Conservation (phyloP, 2,797 vertebrate species). For the Dallia pectoralis region DNA sequence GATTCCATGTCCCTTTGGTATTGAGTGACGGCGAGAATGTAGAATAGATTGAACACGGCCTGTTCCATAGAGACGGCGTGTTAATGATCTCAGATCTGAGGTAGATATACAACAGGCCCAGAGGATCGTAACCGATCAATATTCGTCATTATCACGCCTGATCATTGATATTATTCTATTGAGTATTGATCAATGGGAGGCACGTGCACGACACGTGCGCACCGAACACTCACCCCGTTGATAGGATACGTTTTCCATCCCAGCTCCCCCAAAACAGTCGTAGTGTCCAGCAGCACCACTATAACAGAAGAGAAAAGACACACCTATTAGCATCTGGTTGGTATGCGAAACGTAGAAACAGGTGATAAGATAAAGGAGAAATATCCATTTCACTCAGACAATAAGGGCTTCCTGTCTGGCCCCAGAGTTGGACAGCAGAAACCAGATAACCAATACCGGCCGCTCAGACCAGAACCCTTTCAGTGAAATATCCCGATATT, state of each 20-base stretch:
- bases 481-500: background rate
- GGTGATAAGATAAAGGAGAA: too few species aligned
- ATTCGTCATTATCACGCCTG: conserved; percentile 19
- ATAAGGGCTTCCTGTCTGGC: conserved; percentile 23
- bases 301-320: conserved; percentile 65
- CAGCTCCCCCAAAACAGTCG: conserved; percentile 87
- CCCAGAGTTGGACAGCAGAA: conserved; percentile 11
- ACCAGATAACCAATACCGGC: conserved; percentile 15
- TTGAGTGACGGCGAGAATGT: conserved; percentile 25
- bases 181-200: conserved; percentile 21
- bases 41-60: conserved; percentile 25
- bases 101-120: conserved; percentile 31
- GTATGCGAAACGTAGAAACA: too few species aligned
- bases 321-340: conserved; percentile 53
- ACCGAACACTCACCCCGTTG: conserved; percentile 87
- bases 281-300: conserved; percentile 96
- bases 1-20: conserved; percentile 17
- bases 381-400: conserved; percentile 34
- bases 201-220: background rate
- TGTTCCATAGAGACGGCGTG: conserved; percentile 36
- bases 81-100: conserved; percentile 47
- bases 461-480: conserved; percentile 2
- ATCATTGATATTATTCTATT: conserved; percentile 40
- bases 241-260: conserved; percentile 96
- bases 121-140: conserved; percentile 30